Percentiles rank a stretch among this genome's conserved stretches.
Conservation (phyloP, 30 jellyfish, hydroid and myxozoan species). For the Catostylus mosaicus region DNA sequence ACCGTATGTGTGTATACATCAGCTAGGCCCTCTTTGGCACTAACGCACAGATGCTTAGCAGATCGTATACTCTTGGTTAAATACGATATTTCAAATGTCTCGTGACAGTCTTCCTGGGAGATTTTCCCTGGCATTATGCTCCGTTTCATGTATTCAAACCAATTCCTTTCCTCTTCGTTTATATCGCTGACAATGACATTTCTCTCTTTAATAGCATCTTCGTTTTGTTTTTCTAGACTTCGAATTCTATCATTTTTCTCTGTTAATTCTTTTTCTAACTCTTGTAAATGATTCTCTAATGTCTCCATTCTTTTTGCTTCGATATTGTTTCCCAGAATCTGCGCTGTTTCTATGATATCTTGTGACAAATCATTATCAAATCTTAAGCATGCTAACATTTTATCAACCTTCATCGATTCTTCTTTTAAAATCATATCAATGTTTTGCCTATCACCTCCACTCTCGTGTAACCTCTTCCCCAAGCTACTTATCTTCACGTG, state of each 20-base stretch:
- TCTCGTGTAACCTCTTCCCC: conserved; percentile 14
- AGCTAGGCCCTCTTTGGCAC: conserved; percentile 71
- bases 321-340: conserved; percentile 45
- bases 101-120: conserved; percentile 48
- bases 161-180: conserved; percentile 58
- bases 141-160: conserved; percentile 60
- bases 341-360: conserved; percentile 49
- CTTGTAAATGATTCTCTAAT: conserved; percentile 67
- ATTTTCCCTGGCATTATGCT: conserved; percentile 35
- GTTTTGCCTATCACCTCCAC: conserved; percentile 27
- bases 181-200: conserved; percentile 28
- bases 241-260: conserved; percentile 60
- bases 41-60: conserved; percentile 27
- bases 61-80: conserved; percentile 31
- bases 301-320: conserved; percentile 57
- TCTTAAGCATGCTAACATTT: conserved; percentile 30
- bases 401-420: conserved; percentile 69
- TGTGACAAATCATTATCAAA: conserved; percentile 44
- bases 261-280: conserved; percentile 47
- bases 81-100: conserved; percentile 35
- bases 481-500: conserved; percentile 16
- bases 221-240: conserved; percentile 53
- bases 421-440: conserved; percentile 34
- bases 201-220: conserved; percentile 29
- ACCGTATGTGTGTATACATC: conserved; percentile 63